Conservation (phyloP, 1,140 invertebrate species). For the Drosophila nannoptera region DNA sequence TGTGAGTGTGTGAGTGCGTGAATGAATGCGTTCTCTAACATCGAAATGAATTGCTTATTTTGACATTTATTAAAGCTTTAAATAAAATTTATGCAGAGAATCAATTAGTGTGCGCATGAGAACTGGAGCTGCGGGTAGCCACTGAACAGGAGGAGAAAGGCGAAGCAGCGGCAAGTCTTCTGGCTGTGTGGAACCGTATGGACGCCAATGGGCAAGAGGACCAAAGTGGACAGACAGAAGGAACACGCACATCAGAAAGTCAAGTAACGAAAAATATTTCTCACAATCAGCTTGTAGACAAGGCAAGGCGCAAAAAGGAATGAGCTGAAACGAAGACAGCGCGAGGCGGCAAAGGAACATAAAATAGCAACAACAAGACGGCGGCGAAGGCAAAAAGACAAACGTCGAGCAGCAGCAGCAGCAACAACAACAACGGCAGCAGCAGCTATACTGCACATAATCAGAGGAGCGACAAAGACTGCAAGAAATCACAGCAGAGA, state of each 20-base stretch:
- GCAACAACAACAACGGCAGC: constrained; percentile 24
- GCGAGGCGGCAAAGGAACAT: constrained; percentile 31
- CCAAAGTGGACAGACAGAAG: constrained; percentile 3
- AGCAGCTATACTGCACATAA: constrained; percentile 34
- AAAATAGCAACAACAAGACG: constrained; percentile 51
- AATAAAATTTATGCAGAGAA: constrained; percentile 78
- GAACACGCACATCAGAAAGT: constrained; percentile 47
- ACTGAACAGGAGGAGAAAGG: constrained; percentile 19
- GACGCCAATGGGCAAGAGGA: constrained; percentile 9
- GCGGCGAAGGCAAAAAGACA: constrained; percentile 64
- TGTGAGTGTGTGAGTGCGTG: constrained; percentile 8
- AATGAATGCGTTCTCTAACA: constrained; percentile 67
- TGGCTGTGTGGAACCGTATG: constrained; percentile 10
- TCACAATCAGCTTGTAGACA: constrained; percentile 69
- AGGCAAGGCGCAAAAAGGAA: constrained; percentile 22
- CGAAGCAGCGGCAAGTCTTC: background rate
- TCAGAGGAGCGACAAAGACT: constrained; percentile 54
- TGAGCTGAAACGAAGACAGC: constrained; percentile 12
- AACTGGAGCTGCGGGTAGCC: constrained; percentile 1
- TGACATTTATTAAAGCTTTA: constrained; percentile 78
- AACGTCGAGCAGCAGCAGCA: constrained; percentile 33
- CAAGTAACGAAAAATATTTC: constrained; percentile 71
- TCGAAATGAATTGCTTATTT: constrained; percentile 79
- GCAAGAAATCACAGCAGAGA: constrained; percentile 65
- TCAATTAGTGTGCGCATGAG: constrained; percentile 61